A percentile compares a stretch with the other conserved stretches of the same genome.
Conservation (phyloP, 2,888 invertebrate genomes). For the Bedellia somnulentella region DNA sequence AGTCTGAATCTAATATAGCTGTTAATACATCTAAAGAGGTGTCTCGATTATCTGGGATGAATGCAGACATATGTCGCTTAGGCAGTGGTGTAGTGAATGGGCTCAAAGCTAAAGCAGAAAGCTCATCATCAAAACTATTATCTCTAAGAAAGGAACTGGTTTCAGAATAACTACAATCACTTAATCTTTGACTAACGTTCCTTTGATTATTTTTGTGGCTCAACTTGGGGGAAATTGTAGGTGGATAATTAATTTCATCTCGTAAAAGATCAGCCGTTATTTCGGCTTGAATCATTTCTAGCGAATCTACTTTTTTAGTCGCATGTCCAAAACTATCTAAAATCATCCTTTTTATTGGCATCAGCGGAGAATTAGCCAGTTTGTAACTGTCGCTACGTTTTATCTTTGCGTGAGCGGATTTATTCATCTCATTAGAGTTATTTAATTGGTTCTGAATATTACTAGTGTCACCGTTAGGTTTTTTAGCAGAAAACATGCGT, state of each 20-base stretch:
- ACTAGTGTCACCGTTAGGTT: conserved; percentile 22
- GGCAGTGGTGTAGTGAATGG: conserved; percentile 42
- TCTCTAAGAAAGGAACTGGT: conserved; percentile 19
- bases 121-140: conserved; percentile 36
- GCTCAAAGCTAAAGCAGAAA: conserved; percentile 42
- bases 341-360: conserved; percentile 66
- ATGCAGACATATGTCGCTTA: conserved; percentile 40
- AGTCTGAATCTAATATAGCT: conserved; percentile 51
- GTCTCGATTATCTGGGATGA: conserved; percentile 36
- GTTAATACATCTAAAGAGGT: conserved; percentile 41
- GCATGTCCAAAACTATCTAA: conserved; percentile 44
- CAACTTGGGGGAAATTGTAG: conserved; percentile 64
- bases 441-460: conserved; percentile 16
- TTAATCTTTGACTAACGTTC: conserved; percentile 25
- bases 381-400: conserved; percentile 85
- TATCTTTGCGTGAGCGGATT: conserved; percentile 49
- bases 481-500: conserved; percentile 43
- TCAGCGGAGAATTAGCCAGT: conserved; percentile 73
- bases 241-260: conserved; percentile 71
- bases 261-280: conserved; percentile 65
- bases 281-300: conserved; percentile 64
- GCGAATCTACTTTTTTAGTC: conserved; percentile 48
- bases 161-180: conserved; percentile 26
- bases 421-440: conserved; percentile 19
- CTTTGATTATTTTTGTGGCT: too few species aligned